Evolutionary conservation across 2,113 vertebrate genomes (phyloP).

Genomic region (Anseranas semipalmata): DNA sequence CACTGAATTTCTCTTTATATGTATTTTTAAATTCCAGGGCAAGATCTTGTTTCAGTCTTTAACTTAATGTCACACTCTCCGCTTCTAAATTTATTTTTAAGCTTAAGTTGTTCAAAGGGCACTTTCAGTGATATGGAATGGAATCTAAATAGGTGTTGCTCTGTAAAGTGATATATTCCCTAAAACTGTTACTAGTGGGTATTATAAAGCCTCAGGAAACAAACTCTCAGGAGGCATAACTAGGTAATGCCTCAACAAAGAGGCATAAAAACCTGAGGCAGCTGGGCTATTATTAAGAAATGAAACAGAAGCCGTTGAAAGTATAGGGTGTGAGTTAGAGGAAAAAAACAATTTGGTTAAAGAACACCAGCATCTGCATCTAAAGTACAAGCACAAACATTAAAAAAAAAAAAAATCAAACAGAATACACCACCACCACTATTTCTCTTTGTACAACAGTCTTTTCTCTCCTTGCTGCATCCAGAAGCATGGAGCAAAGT

Average conservation of each 20-base stretch:
- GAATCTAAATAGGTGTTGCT: constrained; percentile 36
- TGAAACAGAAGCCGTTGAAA: constrained; percentile 15
- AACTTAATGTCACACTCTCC: neutral
- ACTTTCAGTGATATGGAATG: neutral
- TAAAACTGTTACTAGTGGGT: constrained; percentile 19
- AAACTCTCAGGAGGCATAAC: constrained; percentile 40
- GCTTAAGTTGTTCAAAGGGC: constrained; percentile 9
- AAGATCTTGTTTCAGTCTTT: constrained; percentile 18
- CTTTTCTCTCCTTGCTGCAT: neutral
- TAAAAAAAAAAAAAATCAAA: neutral
- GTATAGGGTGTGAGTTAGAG: neutral
- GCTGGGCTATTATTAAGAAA: constrained; percentile 46
- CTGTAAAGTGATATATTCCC: constrained; percentile 25
- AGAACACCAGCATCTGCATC: neutral
- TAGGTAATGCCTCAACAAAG: constrained; percentile 52
- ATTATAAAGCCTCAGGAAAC: constrained; percentile 34
- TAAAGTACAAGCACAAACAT: neutral
- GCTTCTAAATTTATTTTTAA: constrained; percentile 33
- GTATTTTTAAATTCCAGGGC: constrained; percentile 8
- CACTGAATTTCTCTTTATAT: neutral
- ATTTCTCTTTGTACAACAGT: neutral
- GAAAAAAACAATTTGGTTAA: constrained; percentile 4
- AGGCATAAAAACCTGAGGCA: constrained; percentile 23
- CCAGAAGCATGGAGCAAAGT: neutral
- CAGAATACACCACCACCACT: neutral